Conservation (phyloP, 1,140 invertebrate species). For the Lepidurus arcticus region DNA sequence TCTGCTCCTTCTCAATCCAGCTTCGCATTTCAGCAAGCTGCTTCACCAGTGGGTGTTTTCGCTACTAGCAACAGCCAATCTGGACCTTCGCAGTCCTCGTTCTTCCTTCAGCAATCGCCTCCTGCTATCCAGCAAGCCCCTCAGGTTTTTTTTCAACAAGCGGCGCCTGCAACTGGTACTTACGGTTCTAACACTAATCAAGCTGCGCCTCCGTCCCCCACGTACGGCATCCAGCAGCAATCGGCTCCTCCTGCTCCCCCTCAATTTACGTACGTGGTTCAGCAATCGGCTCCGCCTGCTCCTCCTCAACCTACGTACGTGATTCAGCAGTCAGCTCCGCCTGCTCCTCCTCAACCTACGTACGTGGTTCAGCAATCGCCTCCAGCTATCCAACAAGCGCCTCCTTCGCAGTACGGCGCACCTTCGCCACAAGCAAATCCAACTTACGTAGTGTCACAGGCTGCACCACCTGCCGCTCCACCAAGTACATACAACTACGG, state of each 20-base stretch:
- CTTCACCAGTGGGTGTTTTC: neutral
- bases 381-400: constrained; percentile 16
- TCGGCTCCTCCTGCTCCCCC: neutral
- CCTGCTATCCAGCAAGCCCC: constrained; percentile 4
- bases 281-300: neutral
- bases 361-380: neutral
- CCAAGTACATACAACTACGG: neutral
- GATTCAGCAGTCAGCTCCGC: neutral
- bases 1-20: neutral
- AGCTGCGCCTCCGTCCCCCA: neutral
- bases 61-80: too few species aligned
- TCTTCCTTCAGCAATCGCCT: constrained; percentile 18
- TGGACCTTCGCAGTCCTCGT: neutral
- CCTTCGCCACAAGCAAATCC: neutral
- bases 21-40: neutral
- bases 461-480: neutral
- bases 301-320: constrained; percentile 9
- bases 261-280: neutral
- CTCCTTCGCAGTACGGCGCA: neutral
- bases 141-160: constrained; percentile 4
- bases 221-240: constrained; percentile 3
- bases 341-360: neutral
- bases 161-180: neutral
- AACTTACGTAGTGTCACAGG: neutral
- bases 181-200: constrained; percentile 6